Conservation (phyloP, 2,888 invertebrate genomes). For the Drosophila nigritarsus region DNA sequence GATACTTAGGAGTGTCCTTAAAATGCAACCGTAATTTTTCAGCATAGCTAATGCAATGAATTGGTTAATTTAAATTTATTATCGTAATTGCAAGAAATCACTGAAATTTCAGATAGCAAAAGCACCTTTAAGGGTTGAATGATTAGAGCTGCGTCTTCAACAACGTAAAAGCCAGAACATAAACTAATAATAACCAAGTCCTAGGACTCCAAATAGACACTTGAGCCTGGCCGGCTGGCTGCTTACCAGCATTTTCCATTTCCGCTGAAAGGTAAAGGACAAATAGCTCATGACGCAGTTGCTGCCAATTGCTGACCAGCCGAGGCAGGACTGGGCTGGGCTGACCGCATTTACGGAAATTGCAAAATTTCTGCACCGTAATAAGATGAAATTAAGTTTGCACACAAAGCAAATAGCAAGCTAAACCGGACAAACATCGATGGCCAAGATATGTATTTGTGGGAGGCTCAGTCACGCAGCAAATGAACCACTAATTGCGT, state of each 20-base stretch:
- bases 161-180: slow-evolving; percentile 3
- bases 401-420: slow-evolving; percentile 60
- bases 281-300: slow-evolving; percentile 43
- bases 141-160: background rate
- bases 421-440: slow-evolving; percentile 44
- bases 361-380: slow-evolving; percentile 80
- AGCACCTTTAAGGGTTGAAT: background rate
- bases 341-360: slow-evolving; percentile 65
- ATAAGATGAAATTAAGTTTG: slow-evolving; percentile 79
- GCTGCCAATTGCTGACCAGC: slow-evolving; percentile 44
- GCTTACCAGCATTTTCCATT: slow-evolving; percentile 67
- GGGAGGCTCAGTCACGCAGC: slow-evolving; percentile 68
- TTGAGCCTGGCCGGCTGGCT: slow-evolving; percentile 34
- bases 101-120: background rate
- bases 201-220: slow-evolving; percentile 59
- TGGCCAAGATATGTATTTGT: slow-evolving; percentile 27
- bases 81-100: slow-evolving; percentile 2
- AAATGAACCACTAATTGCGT: slow-evolving; percentile 84
- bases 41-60: slow-evolving; percentile 35
- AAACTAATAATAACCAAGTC: slow-evolving; percentile 45
- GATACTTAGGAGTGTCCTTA: slow-evolving; percentile 53
- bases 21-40: slow-evolving; percentile 41
- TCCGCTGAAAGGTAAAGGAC: slow-evolving; percentile 52
- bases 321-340: background rate
- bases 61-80: slow-evolving; percentile 44